Evolutionary conservation across 2,113 vertebrate genomes (phyloP).

Genomic region (Sinocyclocheilus maitianheensis): DNA sequence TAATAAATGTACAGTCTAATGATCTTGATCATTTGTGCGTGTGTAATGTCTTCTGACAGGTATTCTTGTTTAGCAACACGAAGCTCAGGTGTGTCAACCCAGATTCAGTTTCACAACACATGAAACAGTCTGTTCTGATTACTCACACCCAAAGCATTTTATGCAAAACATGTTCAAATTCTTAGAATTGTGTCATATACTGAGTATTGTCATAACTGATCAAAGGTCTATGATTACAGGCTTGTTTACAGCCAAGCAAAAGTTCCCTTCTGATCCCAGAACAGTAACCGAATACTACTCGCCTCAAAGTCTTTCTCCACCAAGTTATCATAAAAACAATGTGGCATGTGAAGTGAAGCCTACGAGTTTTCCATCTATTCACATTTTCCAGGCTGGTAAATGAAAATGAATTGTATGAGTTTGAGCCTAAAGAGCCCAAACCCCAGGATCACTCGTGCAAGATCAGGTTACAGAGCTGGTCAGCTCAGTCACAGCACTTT

Average conservation of each 20-base stretch:
- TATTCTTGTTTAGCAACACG: conserved; percentile 43
- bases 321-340: conserved; percentile 12
- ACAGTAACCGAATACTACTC: neutral
- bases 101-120: conserved; percentile 39
- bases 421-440: conserved; percentile 1
- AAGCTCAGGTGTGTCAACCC: conserved; percentile 31
- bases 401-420: conserved; percentile 16
- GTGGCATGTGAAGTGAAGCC: conserved; percentile 8
- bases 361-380: conserved; percentile 37
- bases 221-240: neutral
- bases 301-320: neutral
- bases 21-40: conserved; percentile 28
- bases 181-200: neutral
- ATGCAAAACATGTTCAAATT: neutral
- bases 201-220: neutral
- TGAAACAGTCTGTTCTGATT: neutral
- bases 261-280: neutral
- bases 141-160: neutral
- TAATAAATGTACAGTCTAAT: neutral
- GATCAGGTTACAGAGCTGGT: conserved; percentile 17
- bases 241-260: neutral
- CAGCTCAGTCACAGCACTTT: neutral
- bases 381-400: conserved; percentile 46
- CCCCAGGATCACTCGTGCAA: conserved; percentile 1
- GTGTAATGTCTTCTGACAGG: conserved; percentile 19